Evolutionary conservation across 2,888 invertebrate species (phyloP), one percentile per base, ranked within the genome.

Genomic region (Kuschelorhynchus macadamiae): DNA sequence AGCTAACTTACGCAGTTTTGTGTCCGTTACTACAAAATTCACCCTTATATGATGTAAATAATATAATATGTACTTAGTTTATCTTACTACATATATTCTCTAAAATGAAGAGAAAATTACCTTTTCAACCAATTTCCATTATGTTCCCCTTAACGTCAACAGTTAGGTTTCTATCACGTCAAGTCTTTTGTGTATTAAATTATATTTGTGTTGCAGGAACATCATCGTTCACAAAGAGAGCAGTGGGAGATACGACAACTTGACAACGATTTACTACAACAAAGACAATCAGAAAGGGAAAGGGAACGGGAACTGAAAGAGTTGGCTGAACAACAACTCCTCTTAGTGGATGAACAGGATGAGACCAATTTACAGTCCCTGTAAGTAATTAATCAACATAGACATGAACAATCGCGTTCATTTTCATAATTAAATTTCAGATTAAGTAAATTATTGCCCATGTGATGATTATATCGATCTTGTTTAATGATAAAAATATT

Each of bases 251-350:
- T 88, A 63, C 82, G 87, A 52, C 84, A 87, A 75, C 79, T 89
- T 71, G 89, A 89, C 77, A 86, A 87, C 79, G 88, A 88, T 70
- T 83, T 89, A 25, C 83, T 89, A 16, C 88, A 88, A 70, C 89
- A 89, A 78, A 83, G 89, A 55, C 88, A 88, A 47, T 88, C 88
- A 33, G 88, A 88, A 77, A 76, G 83, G 70, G 88, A 88, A 18
- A 85, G 88, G 55, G 88, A 87, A 75, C 80, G 87, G 77, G 88
- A 88, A 82, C 87, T 86, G 76, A 80, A 87, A 14, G 86, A 88
- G 83, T 85, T 87, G 76, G 77, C 77, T 17, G 82, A 83, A 60
- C 82, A 82, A 66, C 77, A 77, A 67, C 77, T 80, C 46, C 71
- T 79, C 41, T 72, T 78, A 57, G 73, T 72, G 3, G 81, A 81